These are phyloP conservation scores for Sipha maydis DNA, from an alignment of 2,888 invertebrate species.

Conservation along the genomic window DNA sequence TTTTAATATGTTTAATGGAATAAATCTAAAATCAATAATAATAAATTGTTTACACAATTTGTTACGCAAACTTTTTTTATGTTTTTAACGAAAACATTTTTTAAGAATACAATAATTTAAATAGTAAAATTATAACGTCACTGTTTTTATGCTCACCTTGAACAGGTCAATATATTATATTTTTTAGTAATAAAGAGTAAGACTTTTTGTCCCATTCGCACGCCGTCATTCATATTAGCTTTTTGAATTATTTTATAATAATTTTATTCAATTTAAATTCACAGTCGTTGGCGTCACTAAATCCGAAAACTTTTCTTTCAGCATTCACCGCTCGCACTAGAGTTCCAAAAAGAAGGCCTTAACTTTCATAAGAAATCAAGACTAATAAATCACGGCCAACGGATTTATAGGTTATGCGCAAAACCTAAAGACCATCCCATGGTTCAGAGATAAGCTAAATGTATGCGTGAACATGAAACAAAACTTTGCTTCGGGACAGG, in stretches of 20 bases:
- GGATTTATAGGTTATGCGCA: constrained; percentile 59
- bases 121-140: not conserved
- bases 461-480: constrained; percentile 56
- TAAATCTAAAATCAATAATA: not conserved
- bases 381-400: constrained; percentile 58
- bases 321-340: constrained; percentile 24
- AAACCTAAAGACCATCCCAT: constrained; percentile 43
- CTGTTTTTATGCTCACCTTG: not conserved
- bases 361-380: constrained; percentile 49
- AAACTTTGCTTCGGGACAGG: constrained; percentile 42
- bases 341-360: constrained; percentile 36
- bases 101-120: not conserved
- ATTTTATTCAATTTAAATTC: constrained; percentile 57
- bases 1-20: too few relatives aligned
- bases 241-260: not conserved
- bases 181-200: not conserved
- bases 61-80: not conserved
- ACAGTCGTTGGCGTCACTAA: constrained; percentile 44
- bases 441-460: constrained; percentile 57
- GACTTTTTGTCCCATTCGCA: not conserved
- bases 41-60: not conserved
- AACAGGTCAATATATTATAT: not conserved
- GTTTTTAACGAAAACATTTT: not conserved
- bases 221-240: not conserved
- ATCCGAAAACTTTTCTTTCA: constrained; percentile 53